phyloP scores from a whole-genome alignment of 1,140 invertebrate species.

The Triops cancriformis region DNA sequence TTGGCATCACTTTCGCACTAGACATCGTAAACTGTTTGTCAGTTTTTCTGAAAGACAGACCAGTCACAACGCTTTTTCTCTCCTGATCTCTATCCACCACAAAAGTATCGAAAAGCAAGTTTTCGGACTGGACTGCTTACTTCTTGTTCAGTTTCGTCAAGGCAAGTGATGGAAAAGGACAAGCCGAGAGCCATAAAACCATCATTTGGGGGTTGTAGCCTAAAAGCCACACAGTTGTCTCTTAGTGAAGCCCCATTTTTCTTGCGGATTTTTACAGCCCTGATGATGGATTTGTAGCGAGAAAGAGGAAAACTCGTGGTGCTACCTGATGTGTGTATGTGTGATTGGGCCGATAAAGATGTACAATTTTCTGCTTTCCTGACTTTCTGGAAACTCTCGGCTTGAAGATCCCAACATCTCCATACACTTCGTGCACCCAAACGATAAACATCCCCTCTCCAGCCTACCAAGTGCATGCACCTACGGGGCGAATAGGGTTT shows the following conservation, averaged over 20 bases:
- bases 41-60: no score
- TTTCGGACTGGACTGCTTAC: no score
- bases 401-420: not conserved
- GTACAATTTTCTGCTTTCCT: not conserved
- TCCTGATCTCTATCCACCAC: no score
- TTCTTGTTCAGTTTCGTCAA: no score
- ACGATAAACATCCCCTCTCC: not conserved
- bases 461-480: not conserved
- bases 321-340: constrained; percentile 2
- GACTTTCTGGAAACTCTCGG: not conserved
- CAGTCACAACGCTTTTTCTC: no score
- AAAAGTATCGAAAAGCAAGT: no score
- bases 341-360: not conserved
- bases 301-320: not conserved
- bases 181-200: not conserved
- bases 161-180: no score
- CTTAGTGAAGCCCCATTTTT: no score
- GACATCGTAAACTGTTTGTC: no score
- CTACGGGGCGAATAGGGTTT: not conserved
- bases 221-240: not conserved
- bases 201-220: not conserved
- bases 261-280: not conserved
- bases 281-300: not conserved
- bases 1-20: no score
- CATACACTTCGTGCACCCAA: not conserved